Conservation (phyloP, 2,888 invertebrate species). For the Drosophila ezoana region DNA sequence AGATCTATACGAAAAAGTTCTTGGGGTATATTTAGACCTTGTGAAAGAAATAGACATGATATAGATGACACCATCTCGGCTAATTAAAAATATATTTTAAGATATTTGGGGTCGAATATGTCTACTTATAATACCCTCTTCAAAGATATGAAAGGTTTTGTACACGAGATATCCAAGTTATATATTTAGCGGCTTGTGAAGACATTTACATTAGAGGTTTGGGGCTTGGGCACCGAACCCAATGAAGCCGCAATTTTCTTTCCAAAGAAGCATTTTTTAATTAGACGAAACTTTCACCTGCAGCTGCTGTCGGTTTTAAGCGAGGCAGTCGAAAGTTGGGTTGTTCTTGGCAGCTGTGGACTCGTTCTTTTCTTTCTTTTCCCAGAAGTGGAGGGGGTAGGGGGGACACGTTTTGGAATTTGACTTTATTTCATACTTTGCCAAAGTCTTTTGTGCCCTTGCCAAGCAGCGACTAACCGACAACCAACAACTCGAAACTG, state of each 20-base stretch:
- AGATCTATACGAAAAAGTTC: no score
- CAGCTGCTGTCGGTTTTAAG: conserved; percentile 54
- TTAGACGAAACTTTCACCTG: conserved; percentile 68
- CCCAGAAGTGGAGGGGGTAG: neutral
- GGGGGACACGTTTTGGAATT: conserved; percentile 45
- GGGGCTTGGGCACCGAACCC: conserved; percentile 1
- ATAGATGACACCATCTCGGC: no score
- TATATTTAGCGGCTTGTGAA: conserved; percentile 20
- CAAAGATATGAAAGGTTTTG: no score
- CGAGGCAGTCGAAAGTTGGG: conserved; percentile 16
- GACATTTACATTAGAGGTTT: conserved; percentile 3
- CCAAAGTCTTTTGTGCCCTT: conserved; percentile 39
- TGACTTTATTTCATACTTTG: conserved; percentile 55
- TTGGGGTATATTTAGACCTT: no score
- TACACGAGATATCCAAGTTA: neutral
- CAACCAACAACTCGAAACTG: conserved; percentile 41
- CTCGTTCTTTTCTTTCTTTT: conserved; percentile 2
- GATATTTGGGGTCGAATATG: no score
- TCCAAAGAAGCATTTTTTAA: conserved; percentile 65
- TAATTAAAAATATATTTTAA: no score
- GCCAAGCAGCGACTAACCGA: conserved; percentile 32
- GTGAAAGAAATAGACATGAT: no score
- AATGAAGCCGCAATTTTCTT: conserved; percentile 60
- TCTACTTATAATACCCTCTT: no score
- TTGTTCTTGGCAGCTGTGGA: conserved; percentile 16